Evolutionary conservation across 2,797 vertebrate genomes (phyloP).

Genomic region (Characodon lateralis): DNA sequence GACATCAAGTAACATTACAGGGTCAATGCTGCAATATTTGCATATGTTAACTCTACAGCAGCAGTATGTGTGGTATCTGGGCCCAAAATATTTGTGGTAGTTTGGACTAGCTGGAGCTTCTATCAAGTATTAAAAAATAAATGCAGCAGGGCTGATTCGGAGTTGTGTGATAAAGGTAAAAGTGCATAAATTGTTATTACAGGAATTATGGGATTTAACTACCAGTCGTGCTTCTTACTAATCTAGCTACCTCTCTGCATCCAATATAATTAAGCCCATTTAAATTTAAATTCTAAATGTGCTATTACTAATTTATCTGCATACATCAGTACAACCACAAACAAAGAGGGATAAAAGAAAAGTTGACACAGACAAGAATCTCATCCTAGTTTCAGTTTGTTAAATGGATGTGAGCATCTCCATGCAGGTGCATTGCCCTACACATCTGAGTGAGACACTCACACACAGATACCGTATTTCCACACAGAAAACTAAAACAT

Average conservation of each 20-base stretch:
- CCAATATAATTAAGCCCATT: background rate
- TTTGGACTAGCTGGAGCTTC: background rate
- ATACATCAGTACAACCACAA: background rate
- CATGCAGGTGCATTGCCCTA: background rate
- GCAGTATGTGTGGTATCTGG: no score
- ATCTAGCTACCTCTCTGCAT: background rate
- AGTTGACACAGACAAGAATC: background rate
- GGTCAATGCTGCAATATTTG: background rate
- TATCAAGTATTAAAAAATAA: background rate
- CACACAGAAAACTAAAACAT: conserved; percentile 4
- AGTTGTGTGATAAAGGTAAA: background rate
- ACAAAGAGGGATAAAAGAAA: background rate
- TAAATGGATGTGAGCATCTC: background rate
- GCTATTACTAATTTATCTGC: background rate
- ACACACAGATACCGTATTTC: background rate
- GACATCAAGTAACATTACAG: background rate
- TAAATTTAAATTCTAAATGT: background rate
- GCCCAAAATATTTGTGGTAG: no score
- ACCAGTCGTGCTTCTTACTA: background rate
- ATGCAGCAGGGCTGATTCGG: background rate
- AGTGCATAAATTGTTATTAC: background rate
- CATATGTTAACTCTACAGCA: no score
- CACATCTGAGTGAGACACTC: background rate
- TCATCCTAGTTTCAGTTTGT: background rate
- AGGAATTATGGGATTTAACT: background rate